phyloP scores from a whole-genome alignment of 2,797 vertebrate species.

The Tamandua tetradactyla region DNA sequence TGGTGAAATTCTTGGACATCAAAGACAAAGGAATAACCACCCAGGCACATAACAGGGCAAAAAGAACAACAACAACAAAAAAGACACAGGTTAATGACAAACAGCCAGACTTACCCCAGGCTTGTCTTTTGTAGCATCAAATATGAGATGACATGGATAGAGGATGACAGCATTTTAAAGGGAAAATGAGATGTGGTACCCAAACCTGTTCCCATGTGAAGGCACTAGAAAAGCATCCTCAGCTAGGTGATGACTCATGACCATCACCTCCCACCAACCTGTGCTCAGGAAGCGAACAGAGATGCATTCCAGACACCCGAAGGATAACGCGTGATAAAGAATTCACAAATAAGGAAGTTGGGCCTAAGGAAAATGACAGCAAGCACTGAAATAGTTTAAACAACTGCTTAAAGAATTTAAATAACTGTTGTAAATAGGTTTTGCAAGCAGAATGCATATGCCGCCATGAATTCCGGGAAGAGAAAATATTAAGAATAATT shows the following conservation, averaged over 20 bases:
- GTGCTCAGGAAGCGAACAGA: neutral
- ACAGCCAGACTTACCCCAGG: neutral
- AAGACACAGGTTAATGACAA: neutral
- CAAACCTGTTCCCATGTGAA: neutral
- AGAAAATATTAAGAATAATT: neutral
- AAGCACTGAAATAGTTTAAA: neutral
- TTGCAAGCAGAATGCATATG: slow-evolving; percentile 16
- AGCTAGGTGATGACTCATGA: neutral
- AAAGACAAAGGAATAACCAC: neutral
- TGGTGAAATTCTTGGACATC: neutral
- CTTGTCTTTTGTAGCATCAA: neutral
- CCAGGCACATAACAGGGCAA: neutral
- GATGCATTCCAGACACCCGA: rapidly evolving
- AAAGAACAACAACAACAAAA: too few species aligned
- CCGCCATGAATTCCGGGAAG: neutral
- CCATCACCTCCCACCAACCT: neutral
- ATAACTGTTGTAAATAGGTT: slow-evolving; percentile 5
- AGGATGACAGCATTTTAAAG: neutral
- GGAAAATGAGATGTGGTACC: rapidly evolving
- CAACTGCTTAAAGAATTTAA: neutral
- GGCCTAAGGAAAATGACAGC: neutral
- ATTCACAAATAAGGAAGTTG: neutral
- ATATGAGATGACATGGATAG: neutral
- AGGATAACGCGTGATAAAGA: neutral
- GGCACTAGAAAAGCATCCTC: neutral